A percentile compares a stretch with the other conserved stretches of the same genome.
phyloP scores from a whole-genome alignment of 2,113 vertebrate genomes.

The Dicrurus megarhynchus region DNA sequence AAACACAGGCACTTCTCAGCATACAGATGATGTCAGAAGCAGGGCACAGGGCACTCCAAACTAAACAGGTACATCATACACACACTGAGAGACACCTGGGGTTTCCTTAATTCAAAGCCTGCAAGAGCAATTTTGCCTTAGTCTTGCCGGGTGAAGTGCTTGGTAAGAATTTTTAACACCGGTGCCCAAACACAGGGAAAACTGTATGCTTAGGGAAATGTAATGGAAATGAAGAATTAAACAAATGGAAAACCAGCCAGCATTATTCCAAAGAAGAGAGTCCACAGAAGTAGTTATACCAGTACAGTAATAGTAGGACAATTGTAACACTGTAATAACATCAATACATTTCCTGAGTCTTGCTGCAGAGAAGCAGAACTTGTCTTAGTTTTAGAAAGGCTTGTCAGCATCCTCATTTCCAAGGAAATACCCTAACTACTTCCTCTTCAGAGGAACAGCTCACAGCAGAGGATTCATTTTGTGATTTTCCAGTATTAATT shows the following conservation, averaged over 20 bases:
- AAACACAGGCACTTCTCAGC: neutral
- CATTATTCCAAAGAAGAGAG: neutral
- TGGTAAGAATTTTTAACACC: neutral
- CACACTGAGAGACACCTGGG: neutral
- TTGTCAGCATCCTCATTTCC: neutral
- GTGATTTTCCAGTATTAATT: neutral
- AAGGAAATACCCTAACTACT: neutral
- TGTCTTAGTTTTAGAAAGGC: neutral
- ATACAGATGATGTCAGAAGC: neutral
- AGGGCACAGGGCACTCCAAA: neutral
- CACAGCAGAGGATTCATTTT: neutral
- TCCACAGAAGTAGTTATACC: neutral
- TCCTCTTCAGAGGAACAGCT: neutral
- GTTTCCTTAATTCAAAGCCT: neutral
- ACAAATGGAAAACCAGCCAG: neutral
- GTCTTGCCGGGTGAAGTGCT: neutral
- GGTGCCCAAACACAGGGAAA: neutral
- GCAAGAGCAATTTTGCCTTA: neutral
- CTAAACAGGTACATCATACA: neutral
- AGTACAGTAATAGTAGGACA: neutral
- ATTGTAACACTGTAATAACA: neutral
- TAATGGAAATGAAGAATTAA: slow-evolving; percentile 28
- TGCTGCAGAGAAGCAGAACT: neutral
- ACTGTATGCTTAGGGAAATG: slow-evolving; percentile 6
- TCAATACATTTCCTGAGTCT: neutral